Evolutionary conservation across 64 coral and sea anemone species (phyloP).

Genomic region (Trachythela sp.): DNA sequence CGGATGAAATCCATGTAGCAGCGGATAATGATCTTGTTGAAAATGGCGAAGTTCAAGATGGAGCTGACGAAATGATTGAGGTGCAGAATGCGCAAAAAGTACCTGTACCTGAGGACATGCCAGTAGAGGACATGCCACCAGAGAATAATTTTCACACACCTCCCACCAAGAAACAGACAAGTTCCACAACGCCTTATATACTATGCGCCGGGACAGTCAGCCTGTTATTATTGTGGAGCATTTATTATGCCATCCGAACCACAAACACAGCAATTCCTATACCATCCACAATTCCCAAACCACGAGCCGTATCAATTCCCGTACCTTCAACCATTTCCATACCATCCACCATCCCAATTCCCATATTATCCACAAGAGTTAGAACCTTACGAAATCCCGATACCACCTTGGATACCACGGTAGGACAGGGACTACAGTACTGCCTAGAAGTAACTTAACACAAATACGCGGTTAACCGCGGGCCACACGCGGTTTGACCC

Average conservation of each 20-base stretch:
- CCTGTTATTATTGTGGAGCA: background rate
- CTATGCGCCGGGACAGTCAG: background rate
- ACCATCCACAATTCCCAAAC: background rate
- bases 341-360: too few relatives aligned
- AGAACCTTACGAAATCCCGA: too few relatives aligned
- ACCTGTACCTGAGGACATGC: background rate
- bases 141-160: background rate
- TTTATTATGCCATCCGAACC: background rate
- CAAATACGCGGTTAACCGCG: too few relatives aligned
- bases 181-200: background rate
- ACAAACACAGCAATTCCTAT: background rate
- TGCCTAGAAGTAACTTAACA: too few relatives aligned
- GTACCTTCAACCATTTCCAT: too few relatives aligned
- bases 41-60: background rate
- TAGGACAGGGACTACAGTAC: too few relatives aligned
- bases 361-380: too few relatives aligned
- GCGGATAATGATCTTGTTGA: background rate
- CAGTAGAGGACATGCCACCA: background rate
- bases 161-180: slow-evolving; percentile 1
- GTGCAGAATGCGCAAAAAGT: background rate
- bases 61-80: background rate
- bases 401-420: too few relatives aligned
- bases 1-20: background rate
- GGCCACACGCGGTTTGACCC: too few relatives aligned
- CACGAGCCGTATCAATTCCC: too few relatives aligned